phyloP scores from a whole-genome alignment of 2,797 vertebrate genomes.

The Acanthopagrus latus region DNA sequence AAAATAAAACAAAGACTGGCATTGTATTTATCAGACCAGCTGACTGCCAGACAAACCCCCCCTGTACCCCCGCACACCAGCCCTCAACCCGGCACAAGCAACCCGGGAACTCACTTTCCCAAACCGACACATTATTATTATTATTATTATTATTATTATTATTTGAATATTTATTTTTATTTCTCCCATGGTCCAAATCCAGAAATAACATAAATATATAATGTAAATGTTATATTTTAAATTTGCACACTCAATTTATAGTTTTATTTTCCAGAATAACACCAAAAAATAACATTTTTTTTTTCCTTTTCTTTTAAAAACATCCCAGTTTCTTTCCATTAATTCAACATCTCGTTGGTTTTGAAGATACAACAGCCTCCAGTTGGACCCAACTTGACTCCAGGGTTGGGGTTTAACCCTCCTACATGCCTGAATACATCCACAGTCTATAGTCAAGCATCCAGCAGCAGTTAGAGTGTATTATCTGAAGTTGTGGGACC shows the following conservation, averaged over 20 bases:
- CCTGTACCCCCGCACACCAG: constrained; percentile 4
- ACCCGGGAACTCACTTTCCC: constrained; percentile 64
- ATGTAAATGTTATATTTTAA: neutral
- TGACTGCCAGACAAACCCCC: constrained; percentile 76
- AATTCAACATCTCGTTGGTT: neutral
- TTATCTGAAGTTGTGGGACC: constrained; percentile 37
- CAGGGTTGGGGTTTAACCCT: neutral
- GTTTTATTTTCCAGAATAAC: neutral
- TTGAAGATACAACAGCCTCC: no score
- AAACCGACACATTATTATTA: constrained; percentile 53
- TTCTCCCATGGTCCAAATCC: neutral
- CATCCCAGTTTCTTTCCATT: no score
- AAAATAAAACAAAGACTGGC: constrained; percentile 88
- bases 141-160: constrained; percentile 21
- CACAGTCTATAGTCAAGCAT: neutral
- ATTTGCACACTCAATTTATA: neutral
- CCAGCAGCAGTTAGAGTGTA: constrained; percentile 28
- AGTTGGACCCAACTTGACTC: constrained; percentile 12
- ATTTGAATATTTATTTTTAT: constrained; percentile 5
- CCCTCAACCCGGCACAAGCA: constrained; percentile 6
- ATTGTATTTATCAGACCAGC: constrained; percentile 82
- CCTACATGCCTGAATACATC: neutral
- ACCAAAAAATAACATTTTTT: no score
- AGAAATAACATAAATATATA: neutral
- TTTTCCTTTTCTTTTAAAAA: neutral